Base-by-base conservation (phyloP, 1,140 invertebrate genomes). In the Pseudomyrmex gracilis region DNA sequence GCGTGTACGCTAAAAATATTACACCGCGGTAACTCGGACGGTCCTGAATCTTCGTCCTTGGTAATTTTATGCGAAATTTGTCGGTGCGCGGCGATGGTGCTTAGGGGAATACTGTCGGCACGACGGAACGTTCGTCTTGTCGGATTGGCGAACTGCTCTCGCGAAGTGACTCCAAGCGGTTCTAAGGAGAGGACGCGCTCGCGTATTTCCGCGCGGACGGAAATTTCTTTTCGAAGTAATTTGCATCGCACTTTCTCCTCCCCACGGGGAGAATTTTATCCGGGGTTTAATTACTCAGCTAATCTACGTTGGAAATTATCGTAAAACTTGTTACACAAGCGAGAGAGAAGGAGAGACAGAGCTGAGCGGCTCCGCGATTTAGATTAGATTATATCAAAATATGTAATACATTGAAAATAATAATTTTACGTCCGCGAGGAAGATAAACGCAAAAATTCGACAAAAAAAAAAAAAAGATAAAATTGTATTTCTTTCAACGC, bases 1-100 rank as follows among this genome's bases (percentile, higher is more conserved):
- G 71, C 71, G 73, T 43, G 74, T 47, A 68, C 60, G 80, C 15
- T 68, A 82, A 88, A 88, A 88, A 88, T 88, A 88, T 88, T 88
- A 88, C 87, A 45, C 2, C 58, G 55, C 63, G 67, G 13, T 82
- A 10, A 17, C 64, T 58, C 43, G 53, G 34, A 34, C 49, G 43
- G 76, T 43, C 64, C 67, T 82, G 78, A 82, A 82, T 82, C 70
- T 82, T 82, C 70, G 70, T 74, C 47, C 58, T 7, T 43, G 53
- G 66, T 80, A 80, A 80, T 80, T 80, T 80, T 80, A 80, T 80
- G 66, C 76, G 76, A 80, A 80, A 80, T 78, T 78, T 80, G 43
- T 70, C 20, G 53, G 64, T 47, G 15, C 20, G 20, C 53, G 51
- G 20, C 10, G 10, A 80, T 17, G 43, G 43, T 47, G 64, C 51